Conservation (phyloP, 2,113 vertebrate genomes). For the Tetrao urogallus region DNA sequence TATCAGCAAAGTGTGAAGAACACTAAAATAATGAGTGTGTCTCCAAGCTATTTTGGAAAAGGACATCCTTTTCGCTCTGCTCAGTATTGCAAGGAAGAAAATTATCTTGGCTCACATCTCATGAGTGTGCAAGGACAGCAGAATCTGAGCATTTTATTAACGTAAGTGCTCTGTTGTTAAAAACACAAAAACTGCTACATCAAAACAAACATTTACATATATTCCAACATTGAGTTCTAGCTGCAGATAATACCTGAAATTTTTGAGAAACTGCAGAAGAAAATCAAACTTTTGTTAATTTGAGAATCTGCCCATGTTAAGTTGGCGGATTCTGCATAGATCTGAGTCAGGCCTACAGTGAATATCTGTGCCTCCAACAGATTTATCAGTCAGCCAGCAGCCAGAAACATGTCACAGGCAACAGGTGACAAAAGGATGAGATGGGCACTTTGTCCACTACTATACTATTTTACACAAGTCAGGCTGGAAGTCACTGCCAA, state of each 20-base stretch:
- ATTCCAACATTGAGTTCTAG: not conserved
- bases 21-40: not conserved
- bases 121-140: not conserved
- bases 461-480: not conserved
- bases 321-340: not conserved
- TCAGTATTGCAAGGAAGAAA: not conserved
- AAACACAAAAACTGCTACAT: not conserved
- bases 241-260: not conserved
- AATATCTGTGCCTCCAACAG: not conserved
- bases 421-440: not conserved
- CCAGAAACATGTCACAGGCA: not conserved
- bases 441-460: fast-evolving
- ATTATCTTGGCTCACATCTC: slow-evolving; percentile 2
- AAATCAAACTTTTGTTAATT: not conserved
- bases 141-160: slow-evolving; percentile 2
- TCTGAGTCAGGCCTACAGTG: not conserved
- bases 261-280: not conserved
- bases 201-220: not conserved
- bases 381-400: not conserved
- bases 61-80: not conserved
- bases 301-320: not conserved
- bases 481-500: not conserved
- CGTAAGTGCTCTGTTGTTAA: not conserved
- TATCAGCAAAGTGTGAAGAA: slow-evolving; percentile 57
- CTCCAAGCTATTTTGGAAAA: slow-evolving; percentile 22